A percentile compares a stretch with the other conserved stretches of the same genome.
Evolutionary conservation across 2,888 invertebrate species (phyloP).

Genomic region (Eumacrocentrus americanus): DNA sequence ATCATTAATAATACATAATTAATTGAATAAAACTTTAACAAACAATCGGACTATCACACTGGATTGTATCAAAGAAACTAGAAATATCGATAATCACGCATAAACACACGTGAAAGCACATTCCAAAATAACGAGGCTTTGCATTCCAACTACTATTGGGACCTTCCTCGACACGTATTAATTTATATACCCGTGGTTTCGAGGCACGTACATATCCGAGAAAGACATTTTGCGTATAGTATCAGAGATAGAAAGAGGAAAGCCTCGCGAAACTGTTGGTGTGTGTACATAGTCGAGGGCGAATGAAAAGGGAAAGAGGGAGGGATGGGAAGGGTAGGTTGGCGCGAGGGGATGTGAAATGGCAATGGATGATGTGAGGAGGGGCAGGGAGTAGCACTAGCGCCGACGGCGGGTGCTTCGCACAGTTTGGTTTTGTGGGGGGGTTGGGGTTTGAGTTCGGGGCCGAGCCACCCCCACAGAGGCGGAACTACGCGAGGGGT

Average conservation of each 20-base stretch:
- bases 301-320: slow-evolving; percentile 11
- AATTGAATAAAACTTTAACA: too few relatives aligned
- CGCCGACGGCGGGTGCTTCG: slow-evolving; percentile 22
- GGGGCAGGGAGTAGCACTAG: background rate
- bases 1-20: too few relatives aligned
- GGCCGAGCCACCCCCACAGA: slow-evolving; percentile 29
- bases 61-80: background rate
- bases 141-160: too few relatives aligned
- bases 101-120: too few relatives aligned
- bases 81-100: background rate
- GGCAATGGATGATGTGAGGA: slow-evolving; percentile 36
- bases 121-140: background rate
- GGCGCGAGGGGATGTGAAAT: slow-evolving; percentile 33
- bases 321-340: slow-evolving; percentile 26
- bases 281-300: slow-evolving; percentile 17
- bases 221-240: background rate
- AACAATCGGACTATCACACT: slow-evolving; percentile 1
- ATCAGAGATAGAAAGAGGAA: background rate
- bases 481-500: slow-evolving; percentile 30
- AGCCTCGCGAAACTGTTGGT: slow-evolving; percentile 9
- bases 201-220: background rate
- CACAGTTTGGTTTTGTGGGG: slow-evolving; percentile 43
- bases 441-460: slow-evolving; percentile 38
- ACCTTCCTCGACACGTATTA: too few relatives aligned
- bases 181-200: too few relatives aligned